Conservation (phyloP, 2,113 vertebrate genomes). For the Rhipidura dahli region DNA sequence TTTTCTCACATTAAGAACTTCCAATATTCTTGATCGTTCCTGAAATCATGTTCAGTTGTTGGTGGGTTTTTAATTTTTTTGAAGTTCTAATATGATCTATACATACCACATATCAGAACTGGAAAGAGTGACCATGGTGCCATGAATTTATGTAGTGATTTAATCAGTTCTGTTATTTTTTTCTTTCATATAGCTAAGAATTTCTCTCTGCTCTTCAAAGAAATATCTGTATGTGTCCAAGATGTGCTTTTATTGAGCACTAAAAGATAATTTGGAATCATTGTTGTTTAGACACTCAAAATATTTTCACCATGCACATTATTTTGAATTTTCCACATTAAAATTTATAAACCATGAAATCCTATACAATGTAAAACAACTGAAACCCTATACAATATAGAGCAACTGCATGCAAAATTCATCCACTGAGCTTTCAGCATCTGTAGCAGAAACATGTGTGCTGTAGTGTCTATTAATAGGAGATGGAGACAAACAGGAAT, state of each 20-base stretch:
- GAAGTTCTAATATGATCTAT: neutral
- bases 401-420: neutral
- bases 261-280: neutral
- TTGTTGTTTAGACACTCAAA: neutral
- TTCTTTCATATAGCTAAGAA: neutral
- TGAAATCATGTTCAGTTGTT: neutral
- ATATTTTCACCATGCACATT: neutral
- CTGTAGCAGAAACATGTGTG: neutral
- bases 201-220: neutral
- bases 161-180: neutral
- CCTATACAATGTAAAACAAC: neutral
- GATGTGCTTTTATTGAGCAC: neutral
- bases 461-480: neutral
- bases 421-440: neutral
- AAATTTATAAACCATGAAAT: neutral
- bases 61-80: neutral
- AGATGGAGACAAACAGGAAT: neutral
- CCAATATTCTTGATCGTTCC: neutral
- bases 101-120: neutral
- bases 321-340: neutral
- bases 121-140: neutral
- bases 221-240: neutral
- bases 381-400: neutral
- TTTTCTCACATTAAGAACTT: neutral
- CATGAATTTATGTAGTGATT: neutral